A percentile compares a stretch with the other conserved stretches of the same genome.
Conservation (phyloP, 2,888 invertebrate species). For the Macrosoma leucophasiata region DNA sequence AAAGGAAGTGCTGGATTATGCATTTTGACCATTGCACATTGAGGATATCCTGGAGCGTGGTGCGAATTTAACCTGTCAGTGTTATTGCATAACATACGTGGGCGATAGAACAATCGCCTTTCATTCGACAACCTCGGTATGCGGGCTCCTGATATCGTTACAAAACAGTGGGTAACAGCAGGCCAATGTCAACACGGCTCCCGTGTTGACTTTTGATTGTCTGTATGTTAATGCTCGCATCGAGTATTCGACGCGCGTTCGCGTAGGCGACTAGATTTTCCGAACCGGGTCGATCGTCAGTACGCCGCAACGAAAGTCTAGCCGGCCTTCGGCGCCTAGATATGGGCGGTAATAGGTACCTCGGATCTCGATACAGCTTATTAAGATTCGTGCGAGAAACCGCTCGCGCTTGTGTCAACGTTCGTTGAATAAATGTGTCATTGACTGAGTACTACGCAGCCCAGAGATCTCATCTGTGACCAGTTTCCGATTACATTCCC, state of each 20-base stretch:
- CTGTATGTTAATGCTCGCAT: slow-evolving; percentile 56
- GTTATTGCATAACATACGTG: too few species aligned
- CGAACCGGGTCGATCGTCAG: slow-evolving; percentile 45
- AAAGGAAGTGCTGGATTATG: too few species aligned
- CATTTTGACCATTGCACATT: too few species aligned
- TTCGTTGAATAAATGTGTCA: slow-evolving; percentile 28
- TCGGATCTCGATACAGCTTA: slow-evolving; percentile 53
- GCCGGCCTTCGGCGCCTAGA: slow-evolving; percentile 67
- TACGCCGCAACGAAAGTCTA: slow-evolving; percentile 64
- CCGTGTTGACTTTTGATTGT: slow-evolving; percentile 33
- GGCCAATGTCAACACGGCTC: slow-evolving; percentile 70
- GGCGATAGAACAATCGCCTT: slow-evolving; percentile 57
- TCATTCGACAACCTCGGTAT: slow-evolving; percentile 56
- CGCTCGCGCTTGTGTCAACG: slow-evolving; percentile 26
- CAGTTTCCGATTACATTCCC: slow-evolving; percentile 25
- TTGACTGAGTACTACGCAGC: slow-evolving; percentile 22
- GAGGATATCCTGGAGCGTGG: too few species aligned
- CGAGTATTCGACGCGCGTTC: slow-evolving; percentile 41
- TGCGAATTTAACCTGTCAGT: too few species aligned
- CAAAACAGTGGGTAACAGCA: slow-evolving; percentile 61
- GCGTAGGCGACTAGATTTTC: slow-evolving; percentile 69
- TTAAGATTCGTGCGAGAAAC: slow-evolving; percentile 41
- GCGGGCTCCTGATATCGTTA: slow-evolving; percentile 66
- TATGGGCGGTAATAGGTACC: slow-evolving; percentile 59
- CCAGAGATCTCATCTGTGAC: slow-evolving; percentile 24